phyloP scores from a whole-genome alignment of 1,140 invertebrate species.

The Bombus huntii region DNA sequence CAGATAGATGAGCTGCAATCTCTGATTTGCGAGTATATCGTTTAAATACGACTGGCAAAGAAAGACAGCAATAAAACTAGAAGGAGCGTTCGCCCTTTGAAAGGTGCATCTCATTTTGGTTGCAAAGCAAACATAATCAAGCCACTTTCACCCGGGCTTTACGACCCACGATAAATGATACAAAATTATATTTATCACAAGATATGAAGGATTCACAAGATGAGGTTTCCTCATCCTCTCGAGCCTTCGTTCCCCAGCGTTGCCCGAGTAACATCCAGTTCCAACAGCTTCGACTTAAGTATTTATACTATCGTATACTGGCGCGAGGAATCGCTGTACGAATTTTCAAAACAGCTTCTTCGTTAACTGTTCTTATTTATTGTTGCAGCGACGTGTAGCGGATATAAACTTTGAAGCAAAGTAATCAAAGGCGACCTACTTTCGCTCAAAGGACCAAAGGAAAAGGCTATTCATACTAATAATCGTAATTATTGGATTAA shows the following conservation, averaged over 20 bases:
- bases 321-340: not conserved
- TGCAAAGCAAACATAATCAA: constrained; percentile 65
- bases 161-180: constrained; percentile 67
- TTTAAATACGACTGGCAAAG: constrained; percentile 8
- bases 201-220: constrained; percentile 68
- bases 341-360: constrained; percentile 57
- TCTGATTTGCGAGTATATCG: constrained; percentile 13
- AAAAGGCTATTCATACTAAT: too few species aligned
- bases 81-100: constrained; percentile 24
- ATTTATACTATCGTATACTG: constrained; percentile 51
- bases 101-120: constrained; percentile 61
- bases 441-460: not conserved
- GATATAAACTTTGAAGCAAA: not conserved
- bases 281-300: constrained; percentile 50
- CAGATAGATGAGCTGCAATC: not conserved
- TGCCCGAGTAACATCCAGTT: constrained; percentile 49
- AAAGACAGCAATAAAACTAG: constrained; percentile 40
- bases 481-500: not conserved
- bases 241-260: constrained; percentile 17
- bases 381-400: not conserved
- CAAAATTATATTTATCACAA: constrained; percentile 65
- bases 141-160: constrained; percentile 53
- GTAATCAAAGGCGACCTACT: constrained; percentile 6
- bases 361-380: constrained; percentile 46
- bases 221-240: constrained; percentile 27